Evolutionary conservation across 2,113 vertebrate genomes (phyloP).

Genomic region (Etia nguti): DNA sequence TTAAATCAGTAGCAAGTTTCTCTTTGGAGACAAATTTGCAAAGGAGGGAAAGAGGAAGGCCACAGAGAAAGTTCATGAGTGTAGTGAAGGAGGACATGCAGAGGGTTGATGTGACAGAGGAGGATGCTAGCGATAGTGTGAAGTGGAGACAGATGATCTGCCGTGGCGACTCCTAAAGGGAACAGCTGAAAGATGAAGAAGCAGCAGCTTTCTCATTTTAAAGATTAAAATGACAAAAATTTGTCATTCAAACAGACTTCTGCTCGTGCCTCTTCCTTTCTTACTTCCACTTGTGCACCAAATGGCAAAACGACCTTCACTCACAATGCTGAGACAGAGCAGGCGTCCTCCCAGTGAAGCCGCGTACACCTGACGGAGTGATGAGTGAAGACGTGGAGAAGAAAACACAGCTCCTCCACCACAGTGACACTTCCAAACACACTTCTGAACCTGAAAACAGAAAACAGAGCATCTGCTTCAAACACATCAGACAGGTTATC

Average conservation of each 20-base stretch:
- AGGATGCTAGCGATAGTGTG: background rate
- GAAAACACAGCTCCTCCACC: slow-evolving; percentile 86
- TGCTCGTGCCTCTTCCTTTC: background rate
- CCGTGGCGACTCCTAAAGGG: accelerated
- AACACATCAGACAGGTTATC: accelerated
- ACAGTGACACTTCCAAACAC: slow-evolving; percentile 82
- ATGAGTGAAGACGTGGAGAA: slow-evolving; percentile 78
- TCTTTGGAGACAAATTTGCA: background rate
- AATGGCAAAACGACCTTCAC: background rate
- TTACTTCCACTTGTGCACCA: background rate
- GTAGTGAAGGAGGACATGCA: background rate
- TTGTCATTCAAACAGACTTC: background rate
- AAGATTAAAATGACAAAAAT: accelerated
- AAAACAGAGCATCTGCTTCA: background rate
- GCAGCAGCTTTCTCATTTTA: background rate
- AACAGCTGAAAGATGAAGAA: background rate
- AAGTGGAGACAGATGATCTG: background rate
- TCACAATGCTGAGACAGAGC: slow-evolving; percentile 80
- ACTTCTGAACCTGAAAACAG: slow-evolving; percentile 70
- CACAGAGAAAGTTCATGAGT: background rate
- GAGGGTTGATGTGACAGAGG: background rate
- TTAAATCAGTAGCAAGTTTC: background rate
- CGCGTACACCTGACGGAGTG: slow-evolving; percentile 76
- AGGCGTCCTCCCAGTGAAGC: slow-evolving; percentile 83
- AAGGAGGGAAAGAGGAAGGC: background rate